Conservation (phyloP, 1,140 invertebrate species). For the Sminthurides bifidus region DNA sequence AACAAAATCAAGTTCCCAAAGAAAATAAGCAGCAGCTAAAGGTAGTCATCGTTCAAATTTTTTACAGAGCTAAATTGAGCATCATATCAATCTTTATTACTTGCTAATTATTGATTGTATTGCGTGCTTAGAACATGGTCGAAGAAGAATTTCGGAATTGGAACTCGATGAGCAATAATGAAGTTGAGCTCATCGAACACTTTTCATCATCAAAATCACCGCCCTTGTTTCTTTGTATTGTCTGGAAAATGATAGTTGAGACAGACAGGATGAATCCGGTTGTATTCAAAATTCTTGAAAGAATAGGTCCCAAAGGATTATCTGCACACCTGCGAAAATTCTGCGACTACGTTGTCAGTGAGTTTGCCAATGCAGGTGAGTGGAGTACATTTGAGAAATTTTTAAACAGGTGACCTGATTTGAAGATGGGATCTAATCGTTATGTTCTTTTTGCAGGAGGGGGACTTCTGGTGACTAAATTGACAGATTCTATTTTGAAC, state of each 20-base stretch:
- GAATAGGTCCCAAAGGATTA: conserved; percentile 78
- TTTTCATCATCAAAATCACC: conserved; percentile 81
- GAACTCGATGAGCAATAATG: conserved; percentile 84
- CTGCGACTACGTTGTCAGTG: conserved; percentile 85
- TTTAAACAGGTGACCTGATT: neutral
- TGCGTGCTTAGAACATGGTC: conserved; percentile 54
- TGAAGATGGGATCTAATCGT: neutral
- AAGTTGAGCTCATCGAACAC: conserved; percentile 89
- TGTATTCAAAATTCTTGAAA: conserved; percentile 86
- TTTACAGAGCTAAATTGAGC: conserved; percentile 30
- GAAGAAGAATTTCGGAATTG: conserved; percentile 92
- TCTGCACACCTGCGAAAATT: conserved; percentile 85
- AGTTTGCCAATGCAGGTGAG: conserved; percentile 61
- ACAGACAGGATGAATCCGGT: conserved; percentile 80
- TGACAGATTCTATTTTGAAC: conserved; percentile 86
- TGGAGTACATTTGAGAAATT: neutral
- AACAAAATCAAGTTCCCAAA: conserved; percentile 66
- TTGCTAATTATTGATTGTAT: conserved; percentile 1
- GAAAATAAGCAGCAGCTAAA: conserved; percentile 84
- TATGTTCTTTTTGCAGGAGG: conserved; percentile 41
- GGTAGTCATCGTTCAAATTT: conserved; percentile 38
- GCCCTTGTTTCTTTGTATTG: conserved; percentile 74
- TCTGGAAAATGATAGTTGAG: conserved; percentile 93
- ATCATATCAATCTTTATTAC: conserved; percentile 7
- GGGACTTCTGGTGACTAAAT: conserved; percentile 75